Base-by-base conservation (phyloP, 2,888 invertebrate genomes). In the Metacarcinus magister region DNA sequence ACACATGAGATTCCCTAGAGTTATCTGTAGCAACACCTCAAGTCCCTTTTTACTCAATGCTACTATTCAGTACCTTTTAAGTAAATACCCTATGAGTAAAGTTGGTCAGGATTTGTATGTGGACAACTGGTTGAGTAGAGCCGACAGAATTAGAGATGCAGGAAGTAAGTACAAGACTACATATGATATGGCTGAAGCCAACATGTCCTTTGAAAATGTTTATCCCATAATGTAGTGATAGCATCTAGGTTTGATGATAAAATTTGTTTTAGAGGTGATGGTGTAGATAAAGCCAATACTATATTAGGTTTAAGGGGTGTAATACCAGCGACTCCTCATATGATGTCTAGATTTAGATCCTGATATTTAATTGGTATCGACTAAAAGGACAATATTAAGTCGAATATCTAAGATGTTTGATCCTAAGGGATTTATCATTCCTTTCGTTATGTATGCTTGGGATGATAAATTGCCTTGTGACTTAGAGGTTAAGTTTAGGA, bases 111-210 rank as follows among this genome's bases (percentile, higher is more conserved):
- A 91, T 67, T 54, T 95, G 92, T 91, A 92, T 95, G 95, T 92
- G 43, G 60, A 95, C 39, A 92, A 95, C 32, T 95, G 95, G 75
- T 92, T 95, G 4, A 95, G 91, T 95, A 54, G 95, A 60, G 95
- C 92, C 60, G 95, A 95, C 39, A 95, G n/a, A 54, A 28, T 67
- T 7, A 39, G n/a, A 89, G 94, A 44, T 23, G 28, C n/a, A 94
- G 46, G 44, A n/a, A 94, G 94, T 32, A 60, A 60, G 39, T 43
- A 75, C 39, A 7, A 28, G 28, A 13, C 0, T 19, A 94, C 32
- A 23, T 39, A n/a, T 39, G 39, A 32, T 75, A 89, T 94, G 89
- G 44, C 94, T 94, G 87, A 94, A 46, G 46, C 87, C 19, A 94
- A 94, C 87, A 94, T 94, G 94, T 89, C 94, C 8, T 46, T 94